Percentiles rank a stretch among this genome's conserved stretches.
These are phyloP conservation scores for Hypothenemus hampei DNA, from an alignment of 1,140 invertebrate genomes.

Conservation along the genomic window DNA sequence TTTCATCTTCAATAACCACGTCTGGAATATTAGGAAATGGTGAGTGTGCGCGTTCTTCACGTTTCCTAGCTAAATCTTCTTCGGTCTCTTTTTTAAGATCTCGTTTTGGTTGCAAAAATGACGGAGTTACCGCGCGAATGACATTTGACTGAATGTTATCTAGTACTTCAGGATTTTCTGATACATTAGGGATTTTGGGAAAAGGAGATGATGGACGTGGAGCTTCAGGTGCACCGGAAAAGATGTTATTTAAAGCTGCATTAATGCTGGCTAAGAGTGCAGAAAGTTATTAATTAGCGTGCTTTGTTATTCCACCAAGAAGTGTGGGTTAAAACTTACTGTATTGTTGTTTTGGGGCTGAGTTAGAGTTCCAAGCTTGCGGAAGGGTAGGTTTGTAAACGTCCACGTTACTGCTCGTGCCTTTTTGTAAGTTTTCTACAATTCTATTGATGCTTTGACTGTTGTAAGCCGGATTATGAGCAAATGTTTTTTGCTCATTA, in stretches of 20 bases:
- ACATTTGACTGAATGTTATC: slow-evolving; percentile 17
- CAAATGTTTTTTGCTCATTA: slow-evolving; percentile 34
- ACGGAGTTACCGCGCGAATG: slow-evolving; percentile 31
- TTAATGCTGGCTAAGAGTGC: slow-evolving; percentile 33
- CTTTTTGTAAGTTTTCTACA: slow-evolving; percentile 44
- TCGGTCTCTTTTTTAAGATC: slow-evolving; percentile 23
- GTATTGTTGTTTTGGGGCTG: slow-evolving; percentile 34
- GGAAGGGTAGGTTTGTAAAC: slow-evolving; percentile 52
- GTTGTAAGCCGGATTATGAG: slow-evolving; percentile 44
- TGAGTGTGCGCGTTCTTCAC: slow-evolving; percentile 25
- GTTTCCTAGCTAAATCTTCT: slow-evolving; percentile 22
- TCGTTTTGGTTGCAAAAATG: slow-evolving; percentile 23
- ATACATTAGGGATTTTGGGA: slow-evolving; percentile 39
- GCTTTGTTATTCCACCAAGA: no score
- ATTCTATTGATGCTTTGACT: slow-evolving; percentile 44
- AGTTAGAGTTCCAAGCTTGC: slow-evolving; percentile 49
- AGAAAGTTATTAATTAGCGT: background rate
- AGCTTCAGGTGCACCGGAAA: slow-evolving; percentile 14
- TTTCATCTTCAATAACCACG: slow-evolving; percentile 26
- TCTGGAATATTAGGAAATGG: slow-evolving; percentile 39
- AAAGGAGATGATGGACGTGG: slow-evolving; percentile 33
- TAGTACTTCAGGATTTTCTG: slow-evolving; percentile 27
- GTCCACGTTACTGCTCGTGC: slow-evolving; percentile 35
- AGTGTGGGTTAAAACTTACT: slow-evolving; percentile 23
- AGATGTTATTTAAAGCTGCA: slow-evolving; percentile 30